Base-by-base conservation (phyloP, 2,888 invertebrate genomes). In the Caenorhabditis uteleia region DNA sequence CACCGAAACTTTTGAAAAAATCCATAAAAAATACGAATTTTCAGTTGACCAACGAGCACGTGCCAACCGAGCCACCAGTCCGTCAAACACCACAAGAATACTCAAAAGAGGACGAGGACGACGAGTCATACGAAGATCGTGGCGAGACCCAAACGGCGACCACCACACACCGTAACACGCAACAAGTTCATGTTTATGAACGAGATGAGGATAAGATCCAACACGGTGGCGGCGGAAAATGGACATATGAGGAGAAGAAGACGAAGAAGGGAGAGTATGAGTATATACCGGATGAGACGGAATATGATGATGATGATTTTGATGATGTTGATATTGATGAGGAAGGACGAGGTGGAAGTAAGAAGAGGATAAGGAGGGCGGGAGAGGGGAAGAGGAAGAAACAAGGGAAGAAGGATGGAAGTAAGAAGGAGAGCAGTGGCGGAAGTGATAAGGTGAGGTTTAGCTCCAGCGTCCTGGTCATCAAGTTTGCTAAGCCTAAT, bases 21-120 rank as follows among this genome's bases (percentile, higher is more conserved):
- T n/a, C n/a, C n/a, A n/a, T n/a, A n/a, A n/a, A n/a, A n/a, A n/a
- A n/a, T n/a, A n/a, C n/a, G n/a, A 34, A 12, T 18, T 49, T 71
- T 65, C 40, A 77, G 74, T 54, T 81, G 53, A 79, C 80, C 8
- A 74, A 77, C 42, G 72, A 79, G 42, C 81, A 81, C 59, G 45
- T 81, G 2, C 75, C 78, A 14, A 78, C 79, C 10, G 70, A 71
- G 14, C 71, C 73, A 40, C 73, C 74, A 27, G 57, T 50, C 3
- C 64, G 66, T 10, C 56, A 40, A 20, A 58, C 49, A 4, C 69
- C 61, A 36, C 50, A 68, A 33, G 61, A 59, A 27, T 58, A 56
- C 20, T 58, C 54, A n/a, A 54, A 66, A 23, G 59, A 68, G 36
- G 62, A 56, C 20, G 61, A 53, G 29, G 67, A 60, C 25, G 65